Base-by-base conservation (phyloP, 2,888 invertebrate species). In the Sthenelais limicola region DNA sequence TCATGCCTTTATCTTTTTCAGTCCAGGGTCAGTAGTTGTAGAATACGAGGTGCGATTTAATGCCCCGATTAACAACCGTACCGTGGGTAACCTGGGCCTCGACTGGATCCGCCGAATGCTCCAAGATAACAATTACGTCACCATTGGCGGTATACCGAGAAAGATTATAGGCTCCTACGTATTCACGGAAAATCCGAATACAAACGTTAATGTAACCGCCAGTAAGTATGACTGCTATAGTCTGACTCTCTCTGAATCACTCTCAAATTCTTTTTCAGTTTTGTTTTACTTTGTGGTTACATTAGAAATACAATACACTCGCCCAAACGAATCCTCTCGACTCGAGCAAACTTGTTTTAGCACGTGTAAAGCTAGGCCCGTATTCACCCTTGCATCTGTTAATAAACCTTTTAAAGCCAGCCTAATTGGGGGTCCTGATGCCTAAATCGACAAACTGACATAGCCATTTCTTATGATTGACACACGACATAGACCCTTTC, bases 91-190 rank as follows among this genome's bases (percentile, higher is more conserved):
- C 5, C n/a, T 21, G 5, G 56, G 56, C 15, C 30, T 56, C 9
- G 56, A 56, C 32, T 32, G 32, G 30, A 33, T 56, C 32, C 26
- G 30, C 5, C 33, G n/a, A 32, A 56, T 56, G 56, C 15, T 56
- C 32, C 18, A 56, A 18, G 21, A 9, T 21, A 21, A 28, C 28
- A 32, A 56, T 33, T 33, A 28, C 15, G 2, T 56, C 3, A 56
- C 28, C 7, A 18, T 56, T 4, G 32, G 30, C 15, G 32, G 24
- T n/a, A 32, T 12, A 3, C 12, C 30, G 3, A 56, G 21, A 2
- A 5, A 24, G 1, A 21, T 56, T 33, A 28, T 21, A 4, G 56
- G 56, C 18, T 12, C 56, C 56, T 56, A 56, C 24, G 56, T 56
- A 2, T 56, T 56, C 32, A 28, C 9, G 18, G 56, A 56, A 15